Conservation (phyloP, 2,113 vertebrate genomes). For the Triplophysa tibetana region DNA sequence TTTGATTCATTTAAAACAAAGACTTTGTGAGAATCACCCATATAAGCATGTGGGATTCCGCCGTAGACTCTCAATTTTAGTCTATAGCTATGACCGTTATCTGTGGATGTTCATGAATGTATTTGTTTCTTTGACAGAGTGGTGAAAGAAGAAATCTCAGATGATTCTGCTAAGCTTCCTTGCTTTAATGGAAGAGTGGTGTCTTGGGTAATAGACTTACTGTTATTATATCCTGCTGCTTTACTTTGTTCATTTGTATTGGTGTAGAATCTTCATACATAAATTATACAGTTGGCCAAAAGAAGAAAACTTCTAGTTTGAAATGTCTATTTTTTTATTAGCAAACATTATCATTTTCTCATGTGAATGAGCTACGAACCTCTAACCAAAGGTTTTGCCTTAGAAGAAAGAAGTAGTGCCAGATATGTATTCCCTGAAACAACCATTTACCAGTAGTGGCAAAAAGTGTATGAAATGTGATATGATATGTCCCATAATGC, state of each 20-base stretch:
- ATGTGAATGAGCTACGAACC: too few relatives aligned
- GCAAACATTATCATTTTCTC: too few relatives aligned
- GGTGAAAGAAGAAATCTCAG: constrained; percentile 91
- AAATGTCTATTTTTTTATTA: too few relatives aligned
- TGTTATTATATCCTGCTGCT: background rate
- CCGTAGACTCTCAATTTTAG: too few relatives aligned
- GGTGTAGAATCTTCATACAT: too few relatives aligned
- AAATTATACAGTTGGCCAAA: too few relatives aligned
- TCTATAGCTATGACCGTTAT: background rate
- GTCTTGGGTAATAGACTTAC: constrained; percentile 81
- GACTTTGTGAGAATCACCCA: too few relatives aligned
- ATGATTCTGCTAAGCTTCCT: constrained; percentile 83
- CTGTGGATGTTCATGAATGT: background rate
- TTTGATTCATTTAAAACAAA: too few relatives aligned
- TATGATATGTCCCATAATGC: background rate
- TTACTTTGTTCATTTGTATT: background rate
- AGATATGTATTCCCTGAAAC: background rate
- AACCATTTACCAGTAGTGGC: background rate
- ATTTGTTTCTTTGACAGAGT: constrained; percentile 72
- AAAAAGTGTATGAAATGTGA: background rate
- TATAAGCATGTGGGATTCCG: too few relatives aligned
- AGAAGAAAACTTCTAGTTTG: too few relatives aligned
- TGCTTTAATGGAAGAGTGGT: constrained; percentile 91
- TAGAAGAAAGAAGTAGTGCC: background rate
- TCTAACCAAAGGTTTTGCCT: too few relatives aligned